Base-by-base conservation (phyloP, 1,140 invertebrate species). In the Medauroidea extradentata region DNA sequence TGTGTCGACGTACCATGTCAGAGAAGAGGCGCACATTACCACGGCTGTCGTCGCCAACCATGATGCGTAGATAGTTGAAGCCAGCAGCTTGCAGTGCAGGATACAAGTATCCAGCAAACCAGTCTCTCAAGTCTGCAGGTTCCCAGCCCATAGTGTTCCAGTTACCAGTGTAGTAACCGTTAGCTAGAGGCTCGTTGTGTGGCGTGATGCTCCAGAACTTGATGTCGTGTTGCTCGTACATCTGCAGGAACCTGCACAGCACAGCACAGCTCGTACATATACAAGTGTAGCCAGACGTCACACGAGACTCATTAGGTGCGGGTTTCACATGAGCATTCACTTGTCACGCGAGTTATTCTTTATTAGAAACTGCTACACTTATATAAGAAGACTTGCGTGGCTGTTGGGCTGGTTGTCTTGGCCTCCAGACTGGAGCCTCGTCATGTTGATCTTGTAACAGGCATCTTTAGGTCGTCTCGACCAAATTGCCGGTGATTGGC, bases 101-200 rank as follows among this genome's bases (percentile, higher is more conserved):
- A 1, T 86, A 85, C 24, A 93, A 77, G 74, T 89, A 73, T 11
- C 82, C 67, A 3, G 72, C 75, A 16, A 90, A 72, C 81, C 89
- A 93, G 51, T 81, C 74, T 2, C 79, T 76, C 67, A 84, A 74
- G 34, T 69, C 69, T 23, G 75, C 67, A 1, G 89, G 79, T 0
- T 78, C 81, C 85, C 92, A 94, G 1, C 82, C 87, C 74, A 95
- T 82, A 16, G 81, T 79, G 70, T 93, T 87, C 60, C 90, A 86
- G 1, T 71, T 68, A 3, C 85, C 75, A 1, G 81, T 67, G 0
- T 73, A 65, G 39, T 79, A 65, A n/a, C 67, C 60, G 0, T 81
- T 82, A 42, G 81, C 79, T 0, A 76, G 57, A 0, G 86, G 85
- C 61, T 88, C 85, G 48, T 87, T 88, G 2, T 84, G 84, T 0